Conservation (phyloP, 2,797 vertebrate species). For the Danio aesculapii region DNA sequence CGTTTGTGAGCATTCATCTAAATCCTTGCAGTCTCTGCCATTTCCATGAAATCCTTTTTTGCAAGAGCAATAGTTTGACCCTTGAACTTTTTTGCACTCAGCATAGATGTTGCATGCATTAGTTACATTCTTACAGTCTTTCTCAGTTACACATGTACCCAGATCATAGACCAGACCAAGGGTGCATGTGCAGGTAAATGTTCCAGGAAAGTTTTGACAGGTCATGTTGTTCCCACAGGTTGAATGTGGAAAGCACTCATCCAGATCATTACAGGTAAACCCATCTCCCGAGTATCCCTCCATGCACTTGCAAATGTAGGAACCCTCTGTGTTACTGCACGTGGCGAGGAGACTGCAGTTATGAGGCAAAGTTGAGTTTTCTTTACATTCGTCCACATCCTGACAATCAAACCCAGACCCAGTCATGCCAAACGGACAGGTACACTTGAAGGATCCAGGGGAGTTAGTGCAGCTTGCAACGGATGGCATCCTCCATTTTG, state of each 20-base stretch:
- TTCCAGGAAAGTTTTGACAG: slow-evolving; percentile 78
- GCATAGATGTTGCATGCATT: slow-evolving; percentile 72
- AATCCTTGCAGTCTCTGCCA: slow-evolving; percentile 78
- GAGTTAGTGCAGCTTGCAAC: slow-evolving; percentile 80
- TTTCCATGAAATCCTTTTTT: slow-evolving; percentile 77
- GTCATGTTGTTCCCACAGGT: slow-evolving; percentile 75
- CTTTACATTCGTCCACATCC: slow-evolving; percentile 83
- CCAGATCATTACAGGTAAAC: slow-evolving; percentile 76
- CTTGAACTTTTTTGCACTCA: slow-evolving; percentile 69
- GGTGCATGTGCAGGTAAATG: slow-evolving; percentile 77
- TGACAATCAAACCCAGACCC: slow-evolving; percentile 81
- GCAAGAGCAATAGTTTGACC: slow-evolving; percentile 82
- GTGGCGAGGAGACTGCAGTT: slow-evolving; percentile 77
- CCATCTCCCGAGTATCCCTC: slow-evolving; percentile 80
- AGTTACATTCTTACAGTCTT: slow-evolving; percentile 71
- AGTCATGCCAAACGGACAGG: slow-evolving; percentile 77
- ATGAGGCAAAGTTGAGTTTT: slow-evolving; percentile 67
- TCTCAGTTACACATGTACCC: slow-evolving; percentile 77
- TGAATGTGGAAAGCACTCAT: slow-evolving; percentile 76
- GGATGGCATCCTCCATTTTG: slow-evolving; percentile 84
- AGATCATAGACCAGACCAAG: slow-evolving; percentile 68
- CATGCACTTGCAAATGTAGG: slow-evolving; percentile 79
- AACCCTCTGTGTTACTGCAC: slow-evolving; percentile 79
- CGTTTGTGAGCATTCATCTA: slow-evolving; percentile 76
- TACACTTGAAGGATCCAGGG: slow-evolving; percentile 78